Percentiles rank a stretch among this genome's conserved stretches.
Evolutionary conservation across 1,140 invertebrate genomes (phyloP).

Genomic region (Drosophila nikananu): DNA sequence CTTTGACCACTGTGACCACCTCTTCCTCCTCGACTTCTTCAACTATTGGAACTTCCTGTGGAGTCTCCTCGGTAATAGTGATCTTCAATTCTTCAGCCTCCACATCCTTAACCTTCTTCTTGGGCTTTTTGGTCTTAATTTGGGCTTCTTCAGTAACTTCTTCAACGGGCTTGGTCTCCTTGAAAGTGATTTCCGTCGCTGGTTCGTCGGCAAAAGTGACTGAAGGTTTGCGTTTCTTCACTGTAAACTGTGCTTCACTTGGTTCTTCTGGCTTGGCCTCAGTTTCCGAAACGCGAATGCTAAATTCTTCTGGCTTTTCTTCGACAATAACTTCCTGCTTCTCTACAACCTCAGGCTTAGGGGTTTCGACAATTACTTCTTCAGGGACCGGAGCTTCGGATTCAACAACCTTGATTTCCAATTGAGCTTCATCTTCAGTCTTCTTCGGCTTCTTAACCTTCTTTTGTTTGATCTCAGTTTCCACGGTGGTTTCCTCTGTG

Average conservation of each 20-base stretch:
- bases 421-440: slow-evolving; percentile 69
- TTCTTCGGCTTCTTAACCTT: slow-evolving; percentile 86
- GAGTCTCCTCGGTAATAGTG: slow-evolving; percentile 57
- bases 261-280: slow-evolving; percentile 46
- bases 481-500: slow-evolving; percentile 76
- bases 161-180: slow-evolving; percentile 66
- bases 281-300: slow-evolving; percentile 28
- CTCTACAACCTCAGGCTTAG: slow-evolving; percentile 28
- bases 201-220: slow-evolving; percentile 60
- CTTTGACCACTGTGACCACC: slow-evolving; percentile 30
- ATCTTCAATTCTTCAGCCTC: slow-evolving; percentile 70
- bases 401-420: slow-evolving; percentile 71
- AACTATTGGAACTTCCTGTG: slow-evolving; percentile 53
- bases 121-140: slow-evolving; percentile 80
- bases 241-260: slow-evolving; percentile 55
- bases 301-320: slow-evolving; percentile 55
- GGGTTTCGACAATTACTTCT: slow-evolving; percentile 36
- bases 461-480: slow-evolving; percentile 68
- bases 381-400: slow-evolving; percentile 44
- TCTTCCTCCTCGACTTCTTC: slow-evolving; percentile 61
- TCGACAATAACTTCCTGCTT: slow-evolving; percentile 23
- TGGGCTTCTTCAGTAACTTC: slow-evolving; percentile 68
- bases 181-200: slow-evolving; percentile 70
- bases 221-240: slow-evolving; percentile 65
- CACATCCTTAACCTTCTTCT: slow-evolving; percentile 72